Evolutionary conservation across 2,797 vertebrate genomes (phyloP).

Genomic region (Phoeniculus purpureus): DNA sequence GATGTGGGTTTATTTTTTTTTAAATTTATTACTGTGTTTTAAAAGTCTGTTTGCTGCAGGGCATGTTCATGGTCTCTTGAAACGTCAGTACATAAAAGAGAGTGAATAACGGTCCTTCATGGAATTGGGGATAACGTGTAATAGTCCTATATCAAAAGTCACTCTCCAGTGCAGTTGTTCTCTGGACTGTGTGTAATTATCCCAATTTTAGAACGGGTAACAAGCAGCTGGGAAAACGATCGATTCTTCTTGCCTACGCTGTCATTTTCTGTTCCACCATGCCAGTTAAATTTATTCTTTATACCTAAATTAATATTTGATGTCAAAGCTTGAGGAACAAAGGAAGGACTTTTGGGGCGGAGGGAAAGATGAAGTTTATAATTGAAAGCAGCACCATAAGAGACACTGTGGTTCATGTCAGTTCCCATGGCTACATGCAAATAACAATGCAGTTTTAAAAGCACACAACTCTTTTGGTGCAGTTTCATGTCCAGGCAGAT

Average conservation of each 20-base stretch:
- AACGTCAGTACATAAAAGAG: neutral
- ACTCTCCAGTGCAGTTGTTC: neutral
- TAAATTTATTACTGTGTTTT: neutral
- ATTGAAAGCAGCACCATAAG: slow-evolving; percentile 17
- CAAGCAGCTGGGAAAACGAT: slow-evolving; percentile 16
- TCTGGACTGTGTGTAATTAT: slow-evolving; percentile 1
- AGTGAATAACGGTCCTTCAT: neutral
- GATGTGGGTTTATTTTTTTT: neutral
- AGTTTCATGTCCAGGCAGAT: slow-evolving; percentile 2
- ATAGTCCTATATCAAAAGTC: neutral
- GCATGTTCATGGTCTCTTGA: neutral
- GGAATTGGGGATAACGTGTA: neutral
- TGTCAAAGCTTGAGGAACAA: slow-evolving; percentile 15
- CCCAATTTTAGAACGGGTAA: neutral
- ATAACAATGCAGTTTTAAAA: slow-evolving; percentile 22
- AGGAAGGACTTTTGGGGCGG: neutral
- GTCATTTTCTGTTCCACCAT: slow-evolving; percentile 12
- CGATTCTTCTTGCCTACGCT: neutral
- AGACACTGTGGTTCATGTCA: slow-evolving; percentile 21
- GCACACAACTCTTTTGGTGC: neutral
- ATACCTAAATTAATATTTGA: slow-evolving; percentile 37
- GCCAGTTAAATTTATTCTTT: slow-evolving; percentile 18
- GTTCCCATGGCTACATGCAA: slow-evolving; percentile 45
- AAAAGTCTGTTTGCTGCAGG: neutral
- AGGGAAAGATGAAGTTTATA: neutral